Conservation (phyloP, 1,140 invertebrate species). For the Akabosia matsudoensis region DNA sequence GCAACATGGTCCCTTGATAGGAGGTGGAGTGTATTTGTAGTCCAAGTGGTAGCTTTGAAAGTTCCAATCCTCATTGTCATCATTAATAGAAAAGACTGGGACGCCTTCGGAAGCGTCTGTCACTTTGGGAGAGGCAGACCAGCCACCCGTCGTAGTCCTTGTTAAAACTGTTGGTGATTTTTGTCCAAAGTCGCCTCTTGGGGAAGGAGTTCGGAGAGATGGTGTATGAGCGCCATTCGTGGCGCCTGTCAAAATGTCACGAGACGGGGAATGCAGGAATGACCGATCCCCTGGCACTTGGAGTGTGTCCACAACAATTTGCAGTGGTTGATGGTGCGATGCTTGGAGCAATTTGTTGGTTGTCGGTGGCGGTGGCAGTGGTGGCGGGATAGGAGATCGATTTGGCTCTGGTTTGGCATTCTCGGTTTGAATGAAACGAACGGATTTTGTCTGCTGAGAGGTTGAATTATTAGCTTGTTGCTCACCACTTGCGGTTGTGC, state of each 20-base stretch:
- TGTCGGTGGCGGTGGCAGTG: neutral
- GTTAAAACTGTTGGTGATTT: conserved; percentile 3
- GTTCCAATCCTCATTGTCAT: conserved; percentile 39
- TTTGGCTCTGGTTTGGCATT: neutral
- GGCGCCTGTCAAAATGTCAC: neutral
- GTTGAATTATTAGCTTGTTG: neutral
- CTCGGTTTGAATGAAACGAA: conserved; percentile 4
- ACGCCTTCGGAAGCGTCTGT: neutral
- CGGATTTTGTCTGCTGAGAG: neutral
- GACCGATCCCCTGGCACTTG: conserved; percentile 7
- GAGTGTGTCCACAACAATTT: conserved; percentile 9
- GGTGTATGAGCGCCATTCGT: neutral
- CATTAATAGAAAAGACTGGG: conserved; percentile 38
- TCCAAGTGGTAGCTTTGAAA: conserved; percentile 46
- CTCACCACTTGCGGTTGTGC: neutral
- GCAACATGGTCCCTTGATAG: conserved; percentile 45
- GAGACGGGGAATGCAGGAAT: neutral
- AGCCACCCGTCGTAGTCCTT: neutral
- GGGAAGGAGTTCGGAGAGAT: neutral
- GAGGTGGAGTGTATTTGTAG: conserved; percentile 41
- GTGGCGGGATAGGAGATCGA: neutral
- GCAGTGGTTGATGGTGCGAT: neutral
- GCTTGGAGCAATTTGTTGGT: neutral
- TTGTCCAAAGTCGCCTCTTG: neutral
- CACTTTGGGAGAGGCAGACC: neutral